Percentiles rank a stretch among this genome's conserved stretches.
These are phyloP conservation scores for Anguilla megastoma DNA, from an alignment of 2,797 vertebrate species.

Conservation along the genomic window DNA sequence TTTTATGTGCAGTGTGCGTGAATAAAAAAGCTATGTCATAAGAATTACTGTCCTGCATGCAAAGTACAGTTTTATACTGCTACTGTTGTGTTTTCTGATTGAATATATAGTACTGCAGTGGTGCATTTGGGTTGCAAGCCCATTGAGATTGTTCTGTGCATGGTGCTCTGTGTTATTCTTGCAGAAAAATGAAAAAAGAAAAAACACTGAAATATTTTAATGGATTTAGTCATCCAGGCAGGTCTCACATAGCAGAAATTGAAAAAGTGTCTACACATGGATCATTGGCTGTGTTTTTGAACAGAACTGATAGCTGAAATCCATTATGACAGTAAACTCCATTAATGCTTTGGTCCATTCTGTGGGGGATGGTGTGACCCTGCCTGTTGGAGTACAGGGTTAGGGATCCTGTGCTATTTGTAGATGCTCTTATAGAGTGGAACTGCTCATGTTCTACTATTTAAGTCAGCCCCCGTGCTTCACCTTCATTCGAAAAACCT, in stretches of 20 bases:
- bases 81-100: background rate
- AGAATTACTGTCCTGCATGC: background rate
- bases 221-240: background rate
- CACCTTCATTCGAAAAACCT: background rate
- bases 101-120: background rate
- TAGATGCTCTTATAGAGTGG: background rate
- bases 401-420: conserved; percentile 1
- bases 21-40: background rate
- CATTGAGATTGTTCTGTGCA: background rate
- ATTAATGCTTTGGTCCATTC: background rate
- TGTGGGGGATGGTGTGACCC: background rate
- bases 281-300: background rate
- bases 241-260: background rate
- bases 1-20: background rate
- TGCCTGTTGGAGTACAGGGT: background rate
- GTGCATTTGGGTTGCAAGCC: background rate
- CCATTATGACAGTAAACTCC: background rate
- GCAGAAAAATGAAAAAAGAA: background rate
- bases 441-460: background rate
- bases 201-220: background rate
- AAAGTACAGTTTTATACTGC: background rate
- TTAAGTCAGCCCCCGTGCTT: background rate
- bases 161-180: background rate
- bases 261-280: background rate
- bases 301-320: background rate